phyloP scores from a whole-genome alignment of 2,113 vertebrate genomes.

The Boleophthalmus pectinirostris region DNA sequence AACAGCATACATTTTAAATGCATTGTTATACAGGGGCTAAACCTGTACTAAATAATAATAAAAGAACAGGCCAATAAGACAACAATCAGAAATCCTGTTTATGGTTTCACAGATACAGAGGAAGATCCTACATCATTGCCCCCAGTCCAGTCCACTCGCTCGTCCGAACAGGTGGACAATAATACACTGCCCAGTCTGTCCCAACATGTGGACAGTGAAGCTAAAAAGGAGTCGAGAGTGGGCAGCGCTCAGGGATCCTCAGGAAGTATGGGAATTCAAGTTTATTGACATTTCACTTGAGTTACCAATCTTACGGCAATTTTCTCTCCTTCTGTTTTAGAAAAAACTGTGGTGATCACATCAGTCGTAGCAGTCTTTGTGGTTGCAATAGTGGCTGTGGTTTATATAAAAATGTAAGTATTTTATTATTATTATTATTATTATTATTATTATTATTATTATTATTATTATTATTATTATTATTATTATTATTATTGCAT shows the following conservation, averaged over 20 bases:
- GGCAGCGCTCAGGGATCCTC: conserved; percentile 23
- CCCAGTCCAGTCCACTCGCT: background rate
- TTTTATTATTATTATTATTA: too few species aligned
- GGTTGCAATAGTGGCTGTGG: conserved; percentile 73
- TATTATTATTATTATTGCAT: too few species aligned
- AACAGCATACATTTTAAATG: background rate
- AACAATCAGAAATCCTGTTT: background rate
- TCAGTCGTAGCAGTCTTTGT: conserved; percentile 77
- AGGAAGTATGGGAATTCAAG: conserved; percentile 46
- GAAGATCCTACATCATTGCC: background rate
- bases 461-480: too few species aligned
- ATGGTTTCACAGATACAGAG: conserved; percentile 1
- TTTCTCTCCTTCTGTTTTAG: conserved; percentile 38
- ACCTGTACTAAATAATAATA: background rate
- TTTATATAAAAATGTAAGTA: conserved; percentile 83
- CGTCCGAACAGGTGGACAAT: background rate
- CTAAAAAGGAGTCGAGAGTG: conserved; percentile 19
- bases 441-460: too few species aligned
- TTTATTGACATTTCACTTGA: background rate
- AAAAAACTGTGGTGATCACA: conserved; percentile 79
- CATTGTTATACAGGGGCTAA: background rate
- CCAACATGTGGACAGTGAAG: background rate
- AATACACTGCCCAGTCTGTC: background rate
- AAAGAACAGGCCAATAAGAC: background rate
- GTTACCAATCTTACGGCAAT: conserved; percentile 3